Conservation (phyloP, 1,140 invertebrate genomes). For the Papilio glaucus region DNA sequence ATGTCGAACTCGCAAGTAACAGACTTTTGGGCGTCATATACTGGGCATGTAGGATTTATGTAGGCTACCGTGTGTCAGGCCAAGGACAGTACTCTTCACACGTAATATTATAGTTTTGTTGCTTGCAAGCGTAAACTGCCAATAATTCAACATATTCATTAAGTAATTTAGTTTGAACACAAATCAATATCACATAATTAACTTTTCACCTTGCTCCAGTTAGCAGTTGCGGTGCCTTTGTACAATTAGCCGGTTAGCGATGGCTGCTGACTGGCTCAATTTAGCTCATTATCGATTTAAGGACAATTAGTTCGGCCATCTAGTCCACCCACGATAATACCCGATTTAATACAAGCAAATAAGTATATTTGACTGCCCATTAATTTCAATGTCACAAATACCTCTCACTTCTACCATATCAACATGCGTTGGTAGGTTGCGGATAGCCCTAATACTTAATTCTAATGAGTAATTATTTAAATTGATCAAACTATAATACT, state of each 20-base stretch:
- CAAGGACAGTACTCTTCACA: too few relatives aligned
- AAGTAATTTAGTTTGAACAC: constrained; percentile 30
- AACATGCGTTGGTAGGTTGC: too few relatives aligned
- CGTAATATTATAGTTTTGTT: neutral
- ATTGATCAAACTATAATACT: too few relatives aligned
- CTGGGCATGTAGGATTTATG: too few relatives aligned
- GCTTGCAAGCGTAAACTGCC: neutral
- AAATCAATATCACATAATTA: constrained; percentile 64
- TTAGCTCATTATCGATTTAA: constrained; percentile 12
- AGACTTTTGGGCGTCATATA: too few relatives aligned
- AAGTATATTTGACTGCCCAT: constrained; percentile 4
- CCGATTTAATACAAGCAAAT: neutral
- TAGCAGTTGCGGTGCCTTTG: constrained; percentile 50
- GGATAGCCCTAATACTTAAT: too few relatives aligned
- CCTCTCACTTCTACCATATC: neutral
- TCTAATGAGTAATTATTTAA: too few relatives aligned
- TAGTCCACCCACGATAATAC: neutral
- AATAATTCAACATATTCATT: constrained; percentile 6
- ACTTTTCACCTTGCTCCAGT: constrained; percentile 70
- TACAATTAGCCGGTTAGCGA: constrained; percentile 37
- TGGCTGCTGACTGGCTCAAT: constrained; percentile 8
- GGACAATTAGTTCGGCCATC: constrained; percentile 15
- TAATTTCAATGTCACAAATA: neutral
- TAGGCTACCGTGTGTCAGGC: too few relatives aligned
- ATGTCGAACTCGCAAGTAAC: too few relatives aligned